Base-by-base conservation (phyloP, 1,140 invertebrate genomes). In the Aricia agestis region DNA sequence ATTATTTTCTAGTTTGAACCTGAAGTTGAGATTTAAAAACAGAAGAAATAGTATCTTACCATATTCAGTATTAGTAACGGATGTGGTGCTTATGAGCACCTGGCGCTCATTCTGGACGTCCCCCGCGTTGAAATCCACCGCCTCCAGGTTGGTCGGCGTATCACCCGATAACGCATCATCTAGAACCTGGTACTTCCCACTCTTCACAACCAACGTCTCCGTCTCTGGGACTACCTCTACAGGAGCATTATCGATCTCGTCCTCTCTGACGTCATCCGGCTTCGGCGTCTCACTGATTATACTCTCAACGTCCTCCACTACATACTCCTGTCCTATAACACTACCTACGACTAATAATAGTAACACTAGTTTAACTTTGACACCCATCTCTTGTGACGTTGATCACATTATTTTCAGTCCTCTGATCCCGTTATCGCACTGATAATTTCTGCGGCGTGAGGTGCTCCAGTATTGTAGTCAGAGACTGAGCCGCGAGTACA, bases 371-470 rank as follows among this genome's bases (percentile, higher is more conserved):
- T 84, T 82, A 74, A 82, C 68, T 74, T 87, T 84, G 66, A 81
- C 80, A 84, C 85, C 82, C 89, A 91, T 91, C 86, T 81, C 59
- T 71, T 76, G 68, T 76, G 52, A 73, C 75, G 76, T 74, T 73
- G 68, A 85, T 83, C 81, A 83, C 80, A 81, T 79, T 82, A 84
- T 85, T 76, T 80, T 78, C 57, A 70, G 59, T 74, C 68, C 73
- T 73, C 76, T 80, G 78, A 73, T 78, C 59, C 65, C n/a, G 73
- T 83, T 83, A 83, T 83, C 81, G 77, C 70, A 79, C 78, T 79
- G 81, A 83, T 82, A 80, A 77, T 80, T 79, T 82, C 81, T 80
- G 76, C 72, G 69, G 81, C 85, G 80, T 83, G 86, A 89, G 83
- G 84, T 91, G 80, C 78, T 74, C 73, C 57, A 75, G 74, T 85